Evolutionary conservation across 2,888 invertebrate species (phyloP).

Genomic region (Aporophyla nigra): DNA sequence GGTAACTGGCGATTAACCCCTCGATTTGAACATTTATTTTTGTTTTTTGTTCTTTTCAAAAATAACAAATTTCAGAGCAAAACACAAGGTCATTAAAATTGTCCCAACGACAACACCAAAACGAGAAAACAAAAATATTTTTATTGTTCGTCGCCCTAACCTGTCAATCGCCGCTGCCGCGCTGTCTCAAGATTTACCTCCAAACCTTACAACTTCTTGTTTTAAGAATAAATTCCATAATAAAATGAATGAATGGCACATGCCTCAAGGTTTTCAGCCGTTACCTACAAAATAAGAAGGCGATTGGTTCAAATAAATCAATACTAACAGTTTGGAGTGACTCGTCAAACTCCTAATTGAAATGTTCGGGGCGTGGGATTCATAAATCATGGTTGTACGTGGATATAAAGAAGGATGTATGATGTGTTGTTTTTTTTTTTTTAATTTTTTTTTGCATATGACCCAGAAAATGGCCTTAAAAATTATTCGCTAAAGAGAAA

Average conservation of each 20-base stretch:
- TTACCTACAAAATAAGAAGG: slow-evolving; percentile 50
- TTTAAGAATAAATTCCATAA: slow-evolving; percentile 9
- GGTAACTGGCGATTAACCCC: neutral
- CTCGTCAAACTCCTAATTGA: slow-evolving; percentile 85
- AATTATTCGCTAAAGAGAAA: too few species aligned
- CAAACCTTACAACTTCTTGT: slow-evolving; percentile 12
- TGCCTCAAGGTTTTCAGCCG: slow-evolving; percentile 45
- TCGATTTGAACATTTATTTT: too few species aligned
- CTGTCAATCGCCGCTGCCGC: slow-evolving; percentile 15
- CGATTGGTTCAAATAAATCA: slow-evolving; percentile 73
- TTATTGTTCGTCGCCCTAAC: slow-evolving; percentile 6
- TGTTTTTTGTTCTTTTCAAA: neutral
- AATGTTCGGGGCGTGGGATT: slow-evolving; percentile 76
- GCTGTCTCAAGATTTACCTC: slow-evolving; percentile 16
- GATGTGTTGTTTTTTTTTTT: neutral
- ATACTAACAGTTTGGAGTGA: slow-evolving; percentile 75
- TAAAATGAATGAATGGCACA: slow-evolving; percentile 35
- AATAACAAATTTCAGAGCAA: neutral
- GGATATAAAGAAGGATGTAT: slow-evolving; percentile 61
- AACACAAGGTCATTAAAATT: neutral
- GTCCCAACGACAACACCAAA: neutral
- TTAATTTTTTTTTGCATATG: too few species aligned
- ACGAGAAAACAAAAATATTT: slow-evolving; percentile 36
- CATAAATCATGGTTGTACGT: slow-evolving; percentile 79
- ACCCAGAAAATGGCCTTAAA: too few species aligned